phyloP scores from a whole-genome alignment of 2,888 invertebrate species.

The Leucoma salicis region DNA sequence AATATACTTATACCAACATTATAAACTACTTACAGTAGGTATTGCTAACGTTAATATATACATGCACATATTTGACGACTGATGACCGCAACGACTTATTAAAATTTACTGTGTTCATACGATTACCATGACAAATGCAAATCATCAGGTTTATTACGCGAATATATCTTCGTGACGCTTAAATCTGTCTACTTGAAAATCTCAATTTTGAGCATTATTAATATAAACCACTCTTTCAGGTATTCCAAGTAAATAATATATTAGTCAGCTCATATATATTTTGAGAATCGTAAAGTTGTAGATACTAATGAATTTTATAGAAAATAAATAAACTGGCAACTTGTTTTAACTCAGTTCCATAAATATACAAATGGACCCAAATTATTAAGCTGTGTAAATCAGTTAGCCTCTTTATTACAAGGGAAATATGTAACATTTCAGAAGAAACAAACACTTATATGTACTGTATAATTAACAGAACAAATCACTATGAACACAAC shows the following conservation, averaged over 20 bases:
- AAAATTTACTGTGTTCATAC: conserved; percentile 16
- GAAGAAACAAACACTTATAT: conserved; percentile 42
- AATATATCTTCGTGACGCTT: conserved; percentile 15
- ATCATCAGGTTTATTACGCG: conserved; percentile 18
- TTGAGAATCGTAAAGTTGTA: conserved; percentile 1
- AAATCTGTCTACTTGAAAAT: conserved; percentile 20
- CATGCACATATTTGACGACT: conserved; percentile 14
- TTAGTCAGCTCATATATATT: neutral
- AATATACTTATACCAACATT: conserved; percentile 2
- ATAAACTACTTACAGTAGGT: conserved; percentile 7
- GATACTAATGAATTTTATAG: neutral
- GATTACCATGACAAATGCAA: conserved; percentile 10
- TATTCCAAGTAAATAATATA: neutral
- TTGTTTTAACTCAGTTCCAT: neutral
- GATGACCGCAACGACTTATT: conserved; percentile 10
- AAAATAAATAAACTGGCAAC: neutral
- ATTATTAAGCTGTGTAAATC: conserved; percentile 19
- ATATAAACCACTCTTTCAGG: neutral
- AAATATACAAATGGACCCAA: conserved; percentile 12
- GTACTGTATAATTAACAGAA: conserved; percentile 35
- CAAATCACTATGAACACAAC: conserved; percentile 37
- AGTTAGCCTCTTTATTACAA: conserved; percentile 40
- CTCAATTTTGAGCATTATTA: conserved; percentile 20
- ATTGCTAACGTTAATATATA: conserved; percentile 16
- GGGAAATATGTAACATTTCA: conserved; percentile 33